Percentiles rank a stretch among this genome's conserved stretches.
phyloP scores from a whole-genome alignment of 2,113 vertebrate species.

The Ariopsis seemanni region DNA sequence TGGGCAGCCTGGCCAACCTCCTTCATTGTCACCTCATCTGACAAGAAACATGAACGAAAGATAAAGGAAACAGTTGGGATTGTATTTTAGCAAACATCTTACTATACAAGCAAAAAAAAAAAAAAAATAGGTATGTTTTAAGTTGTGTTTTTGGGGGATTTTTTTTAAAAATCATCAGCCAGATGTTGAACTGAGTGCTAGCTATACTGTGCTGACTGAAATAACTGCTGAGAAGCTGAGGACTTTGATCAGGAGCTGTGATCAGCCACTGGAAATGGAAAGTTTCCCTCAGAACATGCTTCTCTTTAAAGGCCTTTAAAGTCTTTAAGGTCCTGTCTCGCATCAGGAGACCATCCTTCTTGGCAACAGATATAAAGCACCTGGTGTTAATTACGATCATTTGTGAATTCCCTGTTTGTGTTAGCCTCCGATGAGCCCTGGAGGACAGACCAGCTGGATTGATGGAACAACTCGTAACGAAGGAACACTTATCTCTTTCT shows the following conservation, averaged over 20 bases:
- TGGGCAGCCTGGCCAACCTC: slow-evolving; percentile 83
- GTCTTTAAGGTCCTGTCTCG: background rate
- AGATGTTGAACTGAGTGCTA: background rate
- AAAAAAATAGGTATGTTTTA: too few species aligned
- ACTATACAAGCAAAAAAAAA: too few species aligned
- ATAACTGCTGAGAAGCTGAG: background rate
- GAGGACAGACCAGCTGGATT: slow-evolving; percentile 26
- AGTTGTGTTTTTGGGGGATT: background rate
- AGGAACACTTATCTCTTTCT: slow-evolving; percentile 3
- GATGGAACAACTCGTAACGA: slow-evolving; percentile 21
- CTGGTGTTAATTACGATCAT: slow-evolving; percentile 35
- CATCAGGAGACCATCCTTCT: slow-evolving; percentile 21
- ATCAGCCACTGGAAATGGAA: slow-evolving; percentile 6
- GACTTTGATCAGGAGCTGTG: slow-evolving; percentile 17
- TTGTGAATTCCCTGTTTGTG: slow-evolving; percentile 25
- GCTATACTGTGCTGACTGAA: background rate
- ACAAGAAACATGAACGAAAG: slow-evolving; percentile 27
- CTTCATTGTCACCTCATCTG: slow-evolving; percentile 91
- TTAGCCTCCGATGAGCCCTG: slow-evolving; percentile 40
- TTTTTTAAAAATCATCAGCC: background rate
- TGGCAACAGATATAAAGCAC: slow-evolving; percentile 31
- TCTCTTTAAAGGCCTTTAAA: background rate
- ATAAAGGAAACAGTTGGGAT: slow-evolving; percentile 15
- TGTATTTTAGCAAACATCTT: background rate
- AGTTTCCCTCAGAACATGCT: background rate